Percentiles rank a stretch among this genome's conserved stretches.
Evolutionary conservation across 1,140 invertebrate genomes (phyloP).

Genomic region (Drosophila simulans): DNA sequence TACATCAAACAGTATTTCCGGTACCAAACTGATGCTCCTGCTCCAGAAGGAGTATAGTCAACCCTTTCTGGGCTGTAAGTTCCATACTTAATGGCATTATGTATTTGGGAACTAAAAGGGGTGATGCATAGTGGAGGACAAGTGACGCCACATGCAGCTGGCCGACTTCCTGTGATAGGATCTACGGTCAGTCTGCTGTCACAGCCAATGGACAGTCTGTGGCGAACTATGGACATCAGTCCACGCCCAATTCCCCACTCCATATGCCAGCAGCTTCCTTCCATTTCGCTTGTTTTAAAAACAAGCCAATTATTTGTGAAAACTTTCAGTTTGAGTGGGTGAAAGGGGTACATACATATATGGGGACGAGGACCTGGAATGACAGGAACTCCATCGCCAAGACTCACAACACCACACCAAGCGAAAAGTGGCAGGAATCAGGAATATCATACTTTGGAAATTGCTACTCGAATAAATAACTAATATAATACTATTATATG

Average conservation of each 20-base stretch:
- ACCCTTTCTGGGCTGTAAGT: constrained; percentile 5
- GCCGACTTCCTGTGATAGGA: constrained; percentile 27
- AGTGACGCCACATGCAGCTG: background rate
- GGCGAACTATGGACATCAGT: constrained; percentile 10
- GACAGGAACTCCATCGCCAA: constrained; percentile 5
- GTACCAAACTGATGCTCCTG: background rate
- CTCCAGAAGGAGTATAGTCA: constrained; percentile 10
- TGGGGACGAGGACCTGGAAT: constrained; percentile 14
- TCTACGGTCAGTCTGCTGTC: constrained; percentile 30
- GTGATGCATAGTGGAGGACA: background rate
- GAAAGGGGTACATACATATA: constrained; percentile 1
- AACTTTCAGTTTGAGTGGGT: constrained; percentile 29
- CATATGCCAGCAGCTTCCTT: constrained; percentile 20
- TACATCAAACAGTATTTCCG: background rate
- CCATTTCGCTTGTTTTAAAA: constrained; percentile 57
- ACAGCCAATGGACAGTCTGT: constrained; percentile 24
- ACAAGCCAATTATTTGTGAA: constrained; percentile 74
- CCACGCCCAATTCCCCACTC: constrained; percentile 16
- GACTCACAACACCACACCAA: constrained; percentile 13
- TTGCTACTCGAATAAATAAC: background rate
- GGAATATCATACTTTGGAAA: background rate
- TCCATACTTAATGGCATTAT: constrained; percentile 35
- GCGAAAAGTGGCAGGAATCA: constrained; percentile 23
- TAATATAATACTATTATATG: too few relatives aligned
- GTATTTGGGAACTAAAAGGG: background rate